These are phyloP conservation scores for Orthosia cruda DNA, from an alignment of 2,888 invertebrate species.

Conservation along the genomic window DNA sequence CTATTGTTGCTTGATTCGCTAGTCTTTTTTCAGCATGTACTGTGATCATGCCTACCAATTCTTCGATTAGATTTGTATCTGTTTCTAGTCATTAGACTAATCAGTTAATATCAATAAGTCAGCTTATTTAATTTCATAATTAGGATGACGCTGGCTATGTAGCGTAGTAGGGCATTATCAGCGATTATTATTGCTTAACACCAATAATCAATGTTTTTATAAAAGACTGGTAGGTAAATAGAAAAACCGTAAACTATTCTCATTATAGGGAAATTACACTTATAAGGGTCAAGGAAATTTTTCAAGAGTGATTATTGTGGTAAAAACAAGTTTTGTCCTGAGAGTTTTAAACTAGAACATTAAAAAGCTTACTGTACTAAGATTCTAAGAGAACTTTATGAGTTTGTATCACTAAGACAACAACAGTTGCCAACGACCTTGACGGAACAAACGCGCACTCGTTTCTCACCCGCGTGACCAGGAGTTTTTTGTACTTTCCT, in stretches of 20 bases:
- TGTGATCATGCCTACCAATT: background rate
- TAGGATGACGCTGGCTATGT: background rate
- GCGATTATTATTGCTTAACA: background rate
- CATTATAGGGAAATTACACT: background rate
- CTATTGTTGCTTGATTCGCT: background rate
- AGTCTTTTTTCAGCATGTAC: background rate
- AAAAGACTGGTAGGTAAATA: too few species aligned
- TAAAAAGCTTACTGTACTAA: background rate
- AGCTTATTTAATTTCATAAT: background rate
- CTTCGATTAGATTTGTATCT: background rate
- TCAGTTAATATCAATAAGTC: background rate
- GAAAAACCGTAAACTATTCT: background rate
- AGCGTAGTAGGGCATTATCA: background rate
- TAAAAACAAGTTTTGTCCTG: conserved; percentile 9
- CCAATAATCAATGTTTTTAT: background rate
- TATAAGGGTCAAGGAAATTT: background rate
- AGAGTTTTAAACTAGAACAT: background rate
- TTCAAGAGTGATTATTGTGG: background rate
- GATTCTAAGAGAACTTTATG: background rate
- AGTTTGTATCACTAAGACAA: background rate
- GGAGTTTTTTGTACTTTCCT: too few species aligned
- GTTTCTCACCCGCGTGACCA: too few species aligned
- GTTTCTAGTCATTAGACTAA: background rate
- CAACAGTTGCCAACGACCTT: too few species aligned
- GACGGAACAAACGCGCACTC: too few species aligned